Conservation (phyloP, 2,113 vertebrate genomes). For the Apodemus sylvaticus region DNA sequence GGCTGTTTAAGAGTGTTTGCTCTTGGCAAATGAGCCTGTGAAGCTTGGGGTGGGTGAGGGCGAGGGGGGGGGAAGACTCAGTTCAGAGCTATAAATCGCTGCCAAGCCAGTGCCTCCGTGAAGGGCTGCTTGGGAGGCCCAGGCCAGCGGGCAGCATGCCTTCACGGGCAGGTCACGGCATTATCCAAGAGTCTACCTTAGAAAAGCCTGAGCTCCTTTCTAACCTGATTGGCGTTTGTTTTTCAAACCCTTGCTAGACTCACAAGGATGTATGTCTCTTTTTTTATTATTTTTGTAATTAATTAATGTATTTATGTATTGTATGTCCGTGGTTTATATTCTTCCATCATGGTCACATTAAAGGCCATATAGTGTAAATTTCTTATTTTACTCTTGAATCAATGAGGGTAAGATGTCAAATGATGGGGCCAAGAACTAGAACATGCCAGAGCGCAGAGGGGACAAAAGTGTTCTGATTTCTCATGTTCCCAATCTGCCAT, state of each 20-base stretch:
- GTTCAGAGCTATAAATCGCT: constrained; percentile 76
- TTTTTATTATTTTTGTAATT: not conserved
- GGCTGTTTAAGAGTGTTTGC: constrained; percentile 76
- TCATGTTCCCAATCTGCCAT: not conserved
- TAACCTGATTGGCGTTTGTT: not conserved
- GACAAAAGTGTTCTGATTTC: not conserved
- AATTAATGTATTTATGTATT: not conserved
- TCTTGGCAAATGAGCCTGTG: constrained; percentile 77
- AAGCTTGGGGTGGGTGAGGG: constrained; percentile 35
- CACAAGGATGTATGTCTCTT: not conserved
- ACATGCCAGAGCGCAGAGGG: not conserved
- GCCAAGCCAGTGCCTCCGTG: constrained; percentile 70
- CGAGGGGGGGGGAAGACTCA: constrained; percentile 25
- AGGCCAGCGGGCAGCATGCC: not conserved
- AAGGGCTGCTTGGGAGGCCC: constrained; percentile 77
- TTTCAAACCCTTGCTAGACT: not conserved
- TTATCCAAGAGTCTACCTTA: not conserved
- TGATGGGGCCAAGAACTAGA: not conserved
- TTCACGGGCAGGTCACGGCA: not conserved
- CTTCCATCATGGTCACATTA: not conserved
- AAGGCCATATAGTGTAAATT: not conserved
- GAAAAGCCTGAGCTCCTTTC: not conserved
- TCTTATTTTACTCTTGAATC: constrained; percentile 47
- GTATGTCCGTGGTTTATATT: not conserved
- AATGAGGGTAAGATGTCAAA: not conserved